A percentile compares a stretch with the other conserved stretches of the same genome.
phyloP scores from a whole-genome alignment of 2,888 invertebrate genomes.

The Chelonus formosanus region DNA sequence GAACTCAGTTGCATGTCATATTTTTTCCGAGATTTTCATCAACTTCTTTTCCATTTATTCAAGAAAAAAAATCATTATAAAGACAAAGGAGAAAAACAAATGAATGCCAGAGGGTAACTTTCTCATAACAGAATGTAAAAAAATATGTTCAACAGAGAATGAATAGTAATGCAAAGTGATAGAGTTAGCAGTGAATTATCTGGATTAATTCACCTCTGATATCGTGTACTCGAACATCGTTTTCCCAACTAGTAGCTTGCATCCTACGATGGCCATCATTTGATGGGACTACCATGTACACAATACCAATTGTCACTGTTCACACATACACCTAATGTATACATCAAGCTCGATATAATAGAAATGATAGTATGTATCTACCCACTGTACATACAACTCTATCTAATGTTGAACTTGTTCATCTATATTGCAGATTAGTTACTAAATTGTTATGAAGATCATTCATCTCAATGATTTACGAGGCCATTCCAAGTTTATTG shows the following conservation, averaged over 20 bases:
- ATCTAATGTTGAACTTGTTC: slow-evolving; percentile 22
- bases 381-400: slow-evolving; percentile 2
- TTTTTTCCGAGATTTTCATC: slow-evolving; percentile 5
- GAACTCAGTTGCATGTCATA: background rate
- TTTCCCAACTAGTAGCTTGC: too few relatives aligned
- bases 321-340: background rate
- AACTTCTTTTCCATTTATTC: background rate
- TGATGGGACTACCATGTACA: slow-evolving; percentile 4
- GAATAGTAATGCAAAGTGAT: too few relatives aligned
- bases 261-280: background rate
- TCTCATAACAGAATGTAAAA: too few relatives aligned
- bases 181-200: too few relatives aligned
- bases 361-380: slow-evolving; percentile 1
- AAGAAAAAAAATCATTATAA: background rate
- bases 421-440: slow-evolving; percentile 18
- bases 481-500: slow-evolving; percentile 20
- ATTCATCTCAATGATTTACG: slow-evolving; percentile 25
- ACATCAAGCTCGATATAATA: background rate
- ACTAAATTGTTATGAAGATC: slow-evolving; percentile 19
- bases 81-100: too few relatives aligned
- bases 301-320: slow-evolving; percentile 18
- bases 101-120: too few relatives aligned
- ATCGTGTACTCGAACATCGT: too few relatives aligned
- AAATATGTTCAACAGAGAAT: too few relatives aligned
- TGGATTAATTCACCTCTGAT: too few relatives aligned